phyloP scores from a whole-genome alignment of 2,888 invertebrate genomes.

The Lymantria monacha region DNA sequence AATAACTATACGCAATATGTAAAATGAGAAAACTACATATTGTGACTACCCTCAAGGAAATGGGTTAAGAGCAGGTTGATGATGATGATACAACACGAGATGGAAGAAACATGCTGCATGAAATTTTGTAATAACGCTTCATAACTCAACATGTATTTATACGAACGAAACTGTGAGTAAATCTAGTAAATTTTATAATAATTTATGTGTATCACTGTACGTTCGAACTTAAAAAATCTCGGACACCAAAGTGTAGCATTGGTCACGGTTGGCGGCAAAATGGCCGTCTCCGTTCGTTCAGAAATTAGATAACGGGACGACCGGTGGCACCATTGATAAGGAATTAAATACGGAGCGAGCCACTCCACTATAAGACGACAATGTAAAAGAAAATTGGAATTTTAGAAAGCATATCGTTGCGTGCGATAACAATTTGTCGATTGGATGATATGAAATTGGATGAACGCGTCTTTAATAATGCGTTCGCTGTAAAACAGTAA shows the following conservation, averaged over 20 bases:
- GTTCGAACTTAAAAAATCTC: constrained; percentile 25
- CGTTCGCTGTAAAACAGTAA: constrained; percentile 8
- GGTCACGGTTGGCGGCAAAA: constrained; percentile 49
- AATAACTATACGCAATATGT: too few species aligned
- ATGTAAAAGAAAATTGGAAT: constrained; percentile 55
- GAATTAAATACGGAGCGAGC: constrained; percentile 53
- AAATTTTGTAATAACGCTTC: too few species aligned
- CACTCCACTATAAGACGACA: constrained; percentile 44
- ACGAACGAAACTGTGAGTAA: too few species aligned
- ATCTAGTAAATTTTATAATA: too few species aligned
- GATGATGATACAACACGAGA: too few species aligned
- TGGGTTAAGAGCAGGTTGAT: too few species aligned
- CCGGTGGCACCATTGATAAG: constrained; percentile 62
- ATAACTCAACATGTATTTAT: too few species aligned
- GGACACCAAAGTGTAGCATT: constrained; percentile 38
- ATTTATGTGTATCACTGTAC: constrained; percentile 1
- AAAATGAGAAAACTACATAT: too few species aligned
- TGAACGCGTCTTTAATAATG: constrained; percentile 6
- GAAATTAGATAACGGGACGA: constrained; percentile 69
- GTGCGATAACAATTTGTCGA: constrained; percentile 39
- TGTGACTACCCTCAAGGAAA: too few species aligned
- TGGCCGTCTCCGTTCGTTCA: constrained; percentile 44
- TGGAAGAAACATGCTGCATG: too few species aligned
- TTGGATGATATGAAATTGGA: constrained; percentile 35
- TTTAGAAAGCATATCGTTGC: constrained; percentile 61